Evolutionary conservation across 2,113 vertebrate genomes (phyloP).

Genomic region (Donacobius atricapilla): DNA sequence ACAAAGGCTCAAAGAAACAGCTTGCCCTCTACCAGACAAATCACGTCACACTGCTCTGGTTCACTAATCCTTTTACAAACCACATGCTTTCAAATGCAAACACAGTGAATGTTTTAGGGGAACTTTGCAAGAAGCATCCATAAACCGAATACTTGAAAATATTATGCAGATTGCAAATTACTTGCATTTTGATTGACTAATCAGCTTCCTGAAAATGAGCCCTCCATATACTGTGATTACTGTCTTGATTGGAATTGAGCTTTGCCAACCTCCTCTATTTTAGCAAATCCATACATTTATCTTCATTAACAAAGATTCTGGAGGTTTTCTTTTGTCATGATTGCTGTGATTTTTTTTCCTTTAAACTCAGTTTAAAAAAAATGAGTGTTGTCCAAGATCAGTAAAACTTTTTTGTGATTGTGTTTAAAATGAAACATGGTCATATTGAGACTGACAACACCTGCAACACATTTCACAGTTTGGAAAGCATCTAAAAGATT

Average conservation of each 20-base stretch:
- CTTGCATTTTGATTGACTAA: constrained; percentile 26
- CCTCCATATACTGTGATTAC: neutral
- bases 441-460: neutral
- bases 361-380: neutral
- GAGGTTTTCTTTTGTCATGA: neutral
- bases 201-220: neutral
- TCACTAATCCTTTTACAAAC: neutral
- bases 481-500: neutral
- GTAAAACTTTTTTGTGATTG: neutral
- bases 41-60: neutral
- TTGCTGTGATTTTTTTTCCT: neutral
- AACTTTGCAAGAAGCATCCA: neutral
- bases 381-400: neutral
- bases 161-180: neutral
- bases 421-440: neutral
- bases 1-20: neutral
- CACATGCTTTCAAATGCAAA: neutral
- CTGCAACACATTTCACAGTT: neutral
- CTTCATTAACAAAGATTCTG: neutral
- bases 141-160: neutral
- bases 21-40: neutral
- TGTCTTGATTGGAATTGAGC: neutral
- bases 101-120: neutral
- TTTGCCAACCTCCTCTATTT: neutral
- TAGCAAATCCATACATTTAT: neutral